These are phyloP conservation scores for Bombus waltoni DNA, from an alignment of 1,140 invertebrate species.

Conservation along the genomic window DNA sequence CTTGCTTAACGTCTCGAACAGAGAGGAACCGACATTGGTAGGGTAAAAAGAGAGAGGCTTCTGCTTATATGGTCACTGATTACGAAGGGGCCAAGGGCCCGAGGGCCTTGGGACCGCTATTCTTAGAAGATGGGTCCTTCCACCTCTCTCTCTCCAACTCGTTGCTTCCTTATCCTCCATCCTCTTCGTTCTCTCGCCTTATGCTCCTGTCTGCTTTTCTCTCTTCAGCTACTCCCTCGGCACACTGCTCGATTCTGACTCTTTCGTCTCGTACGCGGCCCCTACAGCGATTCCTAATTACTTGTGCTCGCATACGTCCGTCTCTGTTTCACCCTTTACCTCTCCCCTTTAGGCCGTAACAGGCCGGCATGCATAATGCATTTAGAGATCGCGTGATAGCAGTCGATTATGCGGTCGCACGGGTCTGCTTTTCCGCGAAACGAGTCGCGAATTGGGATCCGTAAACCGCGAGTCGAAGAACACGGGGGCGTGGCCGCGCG, in stretches of 20 bases:
- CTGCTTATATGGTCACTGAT: constrained; percentile 70
- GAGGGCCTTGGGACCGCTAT: constrained; percentile 72
- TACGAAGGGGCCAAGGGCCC: constrained; percentile 69
- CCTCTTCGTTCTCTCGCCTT: neutral
- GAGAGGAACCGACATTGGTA: neutral
- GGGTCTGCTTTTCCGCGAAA: constrained; percentile 63
- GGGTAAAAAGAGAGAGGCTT: constrained; percentile 51
- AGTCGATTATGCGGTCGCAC: constrained; percentile 69
- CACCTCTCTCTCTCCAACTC: constrained; percentile 40
- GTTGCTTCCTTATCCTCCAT: constrained; percentile 55
- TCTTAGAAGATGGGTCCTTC: constrained; percentile 68
- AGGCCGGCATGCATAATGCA: constrained; percentile 72
- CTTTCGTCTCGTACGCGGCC: constrained; percentile 44
- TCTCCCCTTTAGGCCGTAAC: constrained; percentile 19
- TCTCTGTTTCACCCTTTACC: constrained; percentile 51
- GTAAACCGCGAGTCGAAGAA: constrained; percentile 45
- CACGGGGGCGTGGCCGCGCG: constrained; percentile 34
- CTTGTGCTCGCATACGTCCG: constrained; percentile 62
- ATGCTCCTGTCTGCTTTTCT: neutral
- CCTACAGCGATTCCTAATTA: constrained; percentile 74
- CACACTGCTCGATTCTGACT: constrained; percentile 53
- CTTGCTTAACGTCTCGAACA: constrained; percentile 56
- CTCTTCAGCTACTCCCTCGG: neutral
- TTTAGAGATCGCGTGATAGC: constrained; percentile 76
- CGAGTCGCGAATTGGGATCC: constrained; percentile 63